Base-by-base conservation (phyloP, 2,888 invertebrate species). In the Plebejus argus region DNA sequence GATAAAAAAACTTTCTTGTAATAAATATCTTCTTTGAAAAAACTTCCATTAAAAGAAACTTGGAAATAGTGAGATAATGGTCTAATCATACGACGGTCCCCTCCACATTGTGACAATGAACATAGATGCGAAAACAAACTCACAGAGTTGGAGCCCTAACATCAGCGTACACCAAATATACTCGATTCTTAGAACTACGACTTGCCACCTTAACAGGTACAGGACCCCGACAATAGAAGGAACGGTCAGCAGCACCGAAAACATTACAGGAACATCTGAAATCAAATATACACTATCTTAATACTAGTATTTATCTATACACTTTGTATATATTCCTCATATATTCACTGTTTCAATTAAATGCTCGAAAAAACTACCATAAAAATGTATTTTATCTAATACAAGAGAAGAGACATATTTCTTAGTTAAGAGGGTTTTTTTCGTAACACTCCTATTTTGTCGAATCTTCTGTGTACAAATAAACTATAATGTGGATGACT, bases 151-250 rank as follows among this genome's bases (percentile, higher is more conserved):
- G 83, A 99, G 95, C 78, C 95, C 95, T 80, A 99, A 92, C 95
- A 98, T 97, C 85, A 99, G 96, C 81, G 97, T 96, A 89, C 98
- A 97, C 88, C 98, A 96, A 85, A 99, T 98, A 84, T 97, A 96
- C 93, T 99, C 99, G 84, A 98, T 95, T 85, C 97, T 95, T 79
- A 99, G 95, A 77, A 98, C 97, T 87, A 97, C 97, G 76, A 96
- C 96, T 95, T 99, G 99, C 96, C 97, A 97, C 80, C 96, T 92
- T 82, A 99, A 95, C 82, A 98, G 96, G 91, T 98, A 99, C 35
- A 98, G 89, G n/a, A 98, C 96, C 76, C 97, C 97, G 82, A 97
- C 91, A 78, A 97, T 95, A 81, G 98, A 97, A 77, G 99, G 98
- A 83, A 98, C 95, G 79, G 98, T 97, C 83, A 99, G 95, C 82